Base-by-base conservation (phyloP, 2,888 invertebrate species). In the Ochropleura leucogaster region DNA sequence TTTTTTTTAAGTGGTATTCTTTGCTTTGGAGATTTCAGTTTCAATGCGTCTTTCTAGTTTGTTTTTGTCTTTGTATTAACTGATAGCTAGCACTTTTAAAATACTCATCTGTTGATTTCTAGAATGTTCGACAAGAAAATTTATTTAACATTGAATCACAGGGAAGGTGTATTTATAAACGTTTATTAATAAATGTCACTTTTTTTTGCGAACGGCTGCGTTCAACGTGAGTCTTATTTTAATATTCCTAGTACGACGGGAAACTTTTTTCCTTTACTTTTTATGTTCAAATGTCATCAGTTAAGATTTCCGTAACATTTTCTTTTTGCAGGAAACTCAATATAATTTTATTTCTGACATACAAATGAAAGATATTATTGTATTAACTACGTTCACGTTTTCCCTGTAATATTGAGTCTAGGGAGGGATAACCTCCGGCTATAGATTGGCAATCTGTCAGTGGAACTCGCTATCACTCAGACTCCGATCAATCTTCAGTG, bases 361-460 rank as follows among this genome's bases (percentile, higher is more conserved):
- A 30, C 46, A 16, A 71, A 71, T 70, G 84, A 80, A 67, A 83
- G 82, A 79, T 77, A 79, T 80, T 71, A 68, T 72, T 77, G 72
- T 84, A 71, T 84, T 80, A 74, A 64, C 71, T 62, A 53, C 30
- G 67, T 68, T 75, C 76, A 42, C 44, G 42, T 62, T 64, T 72
- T 66, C 65, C 80, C 64, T 72, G 51, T 53, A 80, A 69, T 75
- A 82, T 70, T 44, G 81, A 80, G 75, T 80, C 63, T 55, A 55
- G 66, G 67, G 69, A 80, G 67, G 49, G 40, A 68, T 75, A 42
- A 63, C 82, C 82, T 63, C 60, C 77, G 71, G 82, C 73, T 84
- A 83, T 84, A 59, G 85, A 76, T 68, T 71, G 72, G 68, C 85
- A 77, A 83, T 84, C 82, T 81, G 85, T 83, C 85, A 77, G 71